Conservation (phyloP, 2,797 vertebrate species). For the Oreonectes daqikongensis region DNA sequence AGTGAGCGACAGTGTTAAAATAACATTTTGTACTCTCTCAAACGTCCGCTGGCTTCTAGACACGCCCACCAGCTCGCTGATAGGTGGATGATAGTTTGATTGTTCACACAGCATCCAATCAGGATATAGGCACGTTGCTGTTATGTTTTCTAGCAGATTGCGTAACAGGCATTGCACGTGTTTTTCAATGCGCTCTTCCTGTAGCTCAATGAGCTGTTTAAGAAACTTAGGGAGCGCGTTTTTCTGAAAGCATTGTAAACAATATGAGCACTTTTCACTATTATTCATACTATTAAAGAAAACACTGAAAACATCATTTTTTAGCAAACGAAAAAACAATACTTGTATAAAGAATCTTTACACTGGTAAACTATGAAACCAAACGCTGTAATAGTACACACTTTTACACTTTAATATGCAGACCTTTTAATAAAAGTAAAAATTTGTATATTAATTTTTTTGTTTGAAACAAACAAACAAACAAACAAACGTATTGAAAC, state of each 20-base stretch:
- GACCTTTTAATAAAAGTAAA: too few relatives aligned
- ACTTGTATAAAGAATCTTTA: too few relatives aligned
- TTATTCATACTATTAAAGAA: not conserved
- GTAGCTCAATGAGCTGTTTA: not conserved
- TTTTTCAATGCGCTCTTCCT: slow-evolving; percentile 44
- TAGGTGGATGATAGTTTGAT: slow-evolving; percentile 16
- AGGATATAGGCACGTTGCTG: slow-evolving; percentile 10
- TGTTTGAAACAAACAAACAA: too few relatives aligned
- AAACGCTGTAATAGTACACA: too few relatives aligned
- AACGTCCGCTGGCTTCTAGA: not conserved
- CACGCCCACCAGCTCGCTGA: slow-evolving; percentile 25
- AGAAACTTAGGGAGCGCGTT: not conserved
- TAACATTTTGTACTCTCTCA: not conserved
- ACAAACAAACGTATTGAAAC: not conserved
- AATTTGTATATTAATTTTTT: too few relatives aligned
- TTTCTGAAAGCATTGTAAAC: not conserved
- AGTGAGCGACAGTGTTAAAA: too few relatives aligned
- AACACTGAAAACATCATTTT: not conserved
- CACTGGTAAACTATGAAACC: not conserved
- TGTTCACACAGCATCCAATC: slow-evolving; percentile 45
- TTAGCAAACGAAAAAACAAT: not conserved
- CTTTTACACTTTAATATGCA: too few relatives aligned
- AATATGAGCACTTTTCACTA: not conserved
- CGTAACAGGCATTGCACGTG: slow-evolving; percentile 57
- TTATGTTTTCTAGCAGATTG: slow-evolving; percentile 43